Evolutionary conservation across 2,113 vertebrate genomes (phyloP).

Genomic region (Pedionomus torquatus): DNA sequence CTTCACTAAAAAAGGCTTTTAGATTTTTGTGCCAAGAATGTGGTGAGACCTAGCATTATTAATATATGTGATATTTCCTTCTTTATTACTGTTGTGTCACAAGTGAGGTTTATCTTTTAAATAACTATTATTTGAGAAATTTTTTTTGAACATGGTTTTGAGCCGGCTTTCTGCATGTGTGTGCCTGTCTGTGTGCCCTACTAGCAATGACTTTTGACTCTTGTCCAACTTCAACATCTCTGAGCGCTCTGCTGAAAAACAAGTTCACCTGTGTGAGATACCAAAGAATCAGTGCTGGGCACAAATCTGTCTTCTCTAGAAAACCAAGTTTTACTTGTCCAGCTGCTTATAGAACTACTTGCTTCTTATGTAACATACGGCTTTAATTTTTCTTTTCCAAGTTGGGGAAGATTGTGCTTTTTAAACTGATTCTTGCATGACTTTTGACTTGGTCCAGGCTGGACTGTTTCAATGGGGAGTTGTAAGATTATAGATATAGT

Average conservation of each 20-base stretch:
- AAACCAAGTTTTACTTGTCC: neutral
- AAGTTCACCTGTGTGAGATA: neutral
- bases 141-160: neutral
- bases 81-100: neutral
- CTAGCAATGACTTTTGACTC: neutral
- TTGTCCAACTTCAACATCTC: neutral
- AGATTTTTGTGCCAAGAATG: neutral
- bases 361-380: neutral
- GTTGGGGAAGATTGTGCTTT: neutral
- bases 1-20: neutral
- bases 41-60: neutral
- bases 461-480: neutral
- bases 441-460: neutral
- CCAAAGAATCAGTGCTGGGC: neutral
- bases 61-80: neutral
- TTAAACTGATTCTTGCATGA: neutral
- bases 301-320: neutral
- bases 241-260: neutral
- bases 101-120: neutral
- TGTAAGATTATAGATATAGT: neutral
- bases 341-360: neutral
- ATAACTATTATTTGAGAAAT: neutral
- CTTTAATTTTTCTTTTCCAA: constrained; percentile 26
- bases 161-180: neutral
- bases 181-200: neutral